These are phyloP conservation scores for Platichthys stellatus DNA, from an alignment of 2,113 vertebrate species.

Conservation along the genomic window DNA sequence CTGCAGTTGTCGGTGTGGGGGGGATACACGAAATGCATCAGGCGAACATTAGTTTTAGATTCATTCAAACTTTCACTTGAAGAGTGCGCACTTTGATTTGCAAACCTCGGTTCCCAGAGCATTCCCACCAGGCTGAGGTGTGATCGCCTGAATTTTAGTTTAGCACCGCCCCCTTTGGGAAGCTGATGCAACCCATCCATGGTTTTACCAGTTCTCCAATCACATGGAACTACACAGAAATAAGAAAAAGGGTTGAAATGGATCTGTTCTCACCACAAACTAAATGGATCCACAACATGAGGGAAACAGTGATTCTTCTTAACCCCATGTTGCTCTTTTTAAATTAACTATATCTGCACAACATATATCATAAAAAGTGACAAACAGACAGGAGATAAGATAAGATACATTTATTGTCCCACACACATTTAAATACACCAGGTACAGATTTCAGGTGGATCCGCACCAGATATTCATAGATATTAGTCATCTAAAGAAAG, in stretches of 20 bases:
- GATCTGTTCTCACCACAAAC: neutral
- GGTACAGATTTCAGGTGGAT: too few relatives aligned
- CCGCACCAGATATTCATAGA: too few relatives aligned
- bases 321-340: neutral
- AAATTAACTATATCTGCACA: neutral
- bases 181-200: constrained; percentile 89
- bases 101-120: neutral
- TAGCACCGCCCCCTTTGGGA: constrained; percentile 59
- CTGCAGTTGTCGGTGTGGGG: too few relatives aligned
- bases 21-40: too few relatives aligned
- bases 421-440: too few relatives aligned
- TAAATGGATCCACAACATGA: neutral
- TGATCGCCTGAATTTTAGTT: neutral
- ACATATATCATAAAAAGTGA: too few relatives aligned
- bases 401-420: too few relatives aligned
- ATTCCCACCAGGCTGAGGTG: neutral
- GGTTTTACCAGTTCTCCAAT: constrained; percentile 50
- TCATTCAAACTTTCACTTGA: neutral
- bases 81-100: too few relatives aligned
- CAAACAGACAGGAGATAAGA: neutral
- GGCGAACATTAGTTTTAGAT: too few relatives aligned
- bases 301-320: too few relatives aligned
- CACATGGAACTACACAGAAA: neutral
- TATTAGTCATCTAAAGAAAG: too few relatives aligned
- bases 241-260: fast-evolving